Evolutionary conservation across 2,888 invertebrate genomes (phyloP).

Genomic region (Ernsta delagoae): DNA sequence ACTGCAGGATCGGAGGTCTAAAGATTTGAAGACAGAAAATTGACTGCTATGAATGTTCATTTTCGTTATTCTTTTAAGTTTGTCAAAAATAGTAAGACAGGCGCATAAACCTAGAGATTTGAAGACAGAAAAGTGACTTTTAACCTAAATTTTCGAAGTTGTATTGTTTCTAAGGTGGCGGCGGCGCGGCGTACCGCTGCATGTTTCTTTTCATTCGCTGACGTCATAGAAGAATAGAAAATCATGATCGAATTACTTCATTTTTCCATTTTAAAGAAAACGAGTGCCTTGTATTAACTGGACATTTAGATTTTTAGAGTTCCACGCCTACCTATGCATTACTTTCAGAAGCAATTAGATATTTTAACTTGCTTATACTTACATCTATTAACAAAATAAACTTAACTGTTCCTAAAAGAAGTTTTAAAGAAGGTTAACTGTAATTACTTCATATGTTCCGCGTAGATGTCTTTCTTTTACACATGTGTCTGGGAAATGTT

Average conservation of each 20-base stretch:
- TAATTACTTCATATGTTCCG: neutral
- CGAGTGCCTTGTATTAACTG: too few relatives aligned
- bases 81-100: neutral
- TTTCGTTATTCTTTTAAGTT: neutral
- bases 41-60: too few relatives aligned
- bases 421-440: neutral
- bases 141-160: slow-evolving; percentile 24
- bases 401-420: too few relatives aligned
- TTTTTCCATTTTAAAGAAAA: too few relatives aligned
- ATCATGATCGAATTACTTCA: too few relatives aligned
- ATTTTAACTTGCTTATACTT: too few relatives aligned
- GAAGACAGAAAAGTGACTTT: slow-evolving; percentile 28
- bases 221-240: neutral
- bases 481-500: slow-evolving; percentile 18
- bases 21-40: too few relatives aligned
- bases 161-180: slow-evolving; percentile 10
- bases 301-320: too few relatives aligned
- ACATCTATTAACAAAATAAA: too few relatives aligned
- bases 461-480: slow-evolving; percentile 21
- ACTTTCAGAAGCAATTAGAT: too few relatives aligned
- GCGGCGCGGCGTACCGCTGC: slow-evolving; percentile 15
- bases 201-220: slow-evolving; percentile 15
- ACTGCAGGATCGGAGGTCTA: too few relatives aligned
- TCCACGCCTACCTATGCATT: too few relatives aligned
- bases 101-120: neutral